A percentile compares a stretch with the other conserved stretches of the same genome.
These are phyloP conservation scores for Chelonus formosanus DNA, from an alignment of 2,888 invertebrate genomes.

Conservation along the genomic window DNA sequence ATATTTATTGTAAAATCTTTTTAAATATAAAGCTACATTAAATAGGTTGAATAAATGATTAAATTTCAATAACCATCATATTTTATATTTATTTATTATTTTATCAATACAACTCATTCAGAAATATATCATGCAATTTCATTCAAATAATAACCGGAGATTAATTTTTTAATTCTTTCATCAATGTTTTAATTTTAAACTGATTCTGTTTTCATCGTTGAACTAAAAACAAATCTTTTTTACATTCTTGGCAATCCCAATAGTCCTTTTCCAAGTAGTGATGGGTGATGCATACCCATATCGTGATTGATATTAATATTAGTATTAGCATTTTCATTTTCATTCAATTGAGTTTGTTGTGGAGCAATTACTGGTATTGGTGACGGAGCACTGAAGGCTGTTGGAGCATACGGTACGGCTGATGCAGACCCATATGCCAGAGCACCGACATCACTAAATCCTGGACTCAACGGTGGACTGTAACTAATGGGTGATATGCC, in stretches of 20 bases:
- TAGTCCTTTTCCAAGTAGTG: slow-evolving; percentile 12
- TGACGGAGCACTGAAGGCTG: slow-evolving; percentile 6
- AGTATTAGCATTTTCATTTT: slow-evolving; percentile 38
- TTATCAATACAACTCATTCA: no score
- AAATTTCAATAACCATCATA: no score
- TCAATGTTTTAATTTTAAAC: no score
- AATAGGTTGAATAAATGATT: no score
- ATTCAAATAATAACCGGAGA: no score
- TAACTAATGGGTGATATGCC: background rate
- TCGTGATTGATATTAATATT: slow-evolving; percentile 39
- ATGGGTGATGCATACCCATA: slow-evolving; percentile 29
- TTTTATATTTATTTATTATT: no score
- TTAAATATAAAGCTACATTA: no score
- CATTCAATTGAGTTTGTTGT: slow-evolving; percentile 17
- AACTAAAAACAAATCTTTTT: background rate
- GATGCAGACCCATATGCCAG: slow-evolving; percentile 1
- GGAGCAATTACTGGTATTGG: slow-evolving; percentile 8
- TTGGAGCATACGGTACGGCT: slow-evolving; percentile 7
- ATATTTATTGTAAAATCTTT: no score
- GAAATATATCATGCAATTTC: no score
- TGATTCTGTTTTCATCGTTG: no score
- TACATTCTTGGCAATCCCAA: slow-evolving; percentile 14
- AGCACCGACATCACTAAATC: background rate
- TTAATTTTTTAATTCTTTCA: no score
- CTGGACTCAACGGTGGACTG: background rate